These are phyloP conservation scores for Diplodus sargus DNA, from an alignment of 2,797 vertebrate species.

Conservation along the genomic window DNA sequence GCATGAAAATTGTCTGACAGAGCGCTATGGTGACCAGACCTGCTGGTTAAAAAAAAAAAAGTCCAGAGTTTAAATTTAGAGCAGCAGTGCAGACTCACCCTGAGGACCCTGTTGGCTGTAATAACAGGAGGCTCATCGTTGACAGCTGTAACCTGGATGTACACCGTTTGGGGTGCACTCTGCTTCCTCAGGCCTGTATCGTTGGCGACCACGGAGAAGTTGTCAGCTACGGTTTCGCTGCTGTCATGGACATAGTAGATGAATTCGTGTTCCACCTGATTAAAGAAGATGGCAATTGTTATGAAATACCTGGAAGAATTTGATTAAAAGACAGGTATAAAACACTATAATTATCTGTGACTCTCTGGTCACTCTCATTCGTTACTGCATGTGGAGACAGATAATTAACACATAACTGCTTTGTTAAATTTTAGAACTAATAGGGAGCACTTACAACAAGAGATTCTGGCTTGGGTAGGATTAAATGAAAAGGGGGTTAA, in stretches of 20 bases:
- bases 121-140: slow-evolving; percentile 92
- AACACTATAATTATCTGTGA: background rate
- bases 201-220: slow-evolving; percentile 89
- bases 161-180: slow-evolving; percentile 86
- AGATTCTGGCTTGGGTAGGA: background rate
- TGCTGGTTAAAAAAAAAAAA: slow-evolving; percentile 55
- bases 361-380: background rate
- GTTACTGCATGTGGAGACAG: background rate
- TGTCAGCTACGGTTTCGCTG: slow-evolving; percentile 88
- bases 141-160: slow-evolving; percentile 87
- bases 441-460: background rate
- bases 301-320: background rate
- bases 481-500: background rate
- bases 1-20: slow-evolving; percentile 64
- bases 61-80: slow-evolving; percentile 75
- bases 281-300: slow-evolving; percentile 20
- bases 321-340: slow-evolving; percentile 3
- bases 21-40: slow-evolving; percentile 65
- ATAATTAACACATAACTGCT: background rate
- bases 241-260: slow-evolving; percentile 92
- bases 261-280: slow-evolving; percentile 90
- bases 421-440: background rate
- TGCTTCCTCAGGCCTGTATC: slow-evolving; percentile 89
- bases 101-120: slow-evolving; percentile 89
- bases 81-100: slow-evolving; percentile 83